phyloP scores from a whole-genome alignment of 2,888 invertebrate species.

The Mylabris sibirica region DNA sequence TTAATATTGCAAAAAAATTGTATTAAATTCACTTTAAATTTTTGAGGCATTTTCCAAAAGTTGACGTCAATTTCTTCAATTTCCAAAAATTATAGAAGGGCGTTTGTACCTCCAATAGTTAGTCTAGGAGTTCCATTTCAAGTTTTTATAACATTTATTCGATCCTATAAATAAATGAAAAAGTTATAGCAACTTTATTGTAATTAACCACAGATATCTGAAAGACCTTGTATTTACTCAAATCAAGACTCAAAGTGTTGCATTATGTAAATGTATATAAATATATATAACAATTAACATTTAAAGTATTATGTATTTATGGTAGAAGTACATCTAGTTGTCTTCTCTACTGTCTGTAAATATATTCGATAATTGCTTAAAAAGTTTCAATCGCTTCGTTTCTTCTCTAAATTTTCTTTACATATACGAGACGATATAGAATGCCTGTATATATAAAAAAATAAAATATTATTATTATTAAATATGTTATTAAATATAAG shows the following conservation, averaged over 20 bases:
- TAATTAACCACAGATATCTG: no score
- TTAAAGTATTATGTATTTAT: conserved; percentile 10
- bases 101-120: no score
- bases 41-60: no score
- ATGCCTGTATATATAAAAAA: conserved; percentile 24
- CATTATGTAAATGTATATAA: not conserved
- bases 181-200: no score
- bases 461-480: conserved; percentile 22
- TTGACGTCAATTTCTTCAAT: no score
- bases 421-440: not conserved
- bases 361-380: not conserved
- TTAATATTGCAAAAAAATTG: no score
- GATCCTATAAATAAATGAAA: no score
- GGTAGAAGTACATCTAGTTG: not conserved
- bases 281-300: not conserved
- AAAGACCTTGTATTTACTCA: no score
- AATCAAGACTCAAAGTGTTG: not conserved
- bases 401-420: not conserved
- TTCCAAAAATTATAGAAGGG: no score
- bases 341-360: not conserved
- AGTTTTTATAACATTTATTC: no score
- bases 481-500: conserved; percentile 21
- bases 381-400: not conserved
- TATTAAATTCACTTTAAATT: no score
- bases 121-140: no score